phyloP scores from a whole-genome alignment of 2,888 invertebrate species.

The Cylindroiulus punctatus region DNA sequence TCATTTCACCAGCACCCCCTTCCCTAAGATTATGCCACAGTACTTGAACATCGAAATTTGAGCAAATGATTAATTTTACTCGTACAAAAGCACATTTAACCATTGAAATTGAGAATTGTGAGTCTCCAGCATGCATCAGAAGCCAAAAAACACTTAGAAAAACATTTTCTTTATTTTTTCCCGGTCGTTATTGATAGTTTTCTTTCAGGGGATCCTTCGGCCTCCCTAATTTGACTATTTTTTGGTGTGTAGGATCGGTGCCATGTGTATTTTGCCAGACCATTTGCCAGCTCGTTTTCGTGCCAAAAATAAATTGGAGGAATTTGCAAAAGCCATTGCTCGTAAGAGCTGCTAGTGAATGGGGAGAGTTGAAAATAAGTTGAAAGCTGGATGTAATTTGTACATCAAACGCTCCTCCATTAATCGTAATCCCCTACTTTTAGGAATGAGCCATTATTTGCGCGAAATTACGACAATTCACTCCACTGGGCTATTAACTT shows the following conservation, averaged over 20 bases:
- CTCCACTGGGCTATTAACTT: neutral
- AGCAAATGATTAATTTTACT: no score
- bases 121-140: no score
- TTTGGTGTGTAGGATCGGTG: neutral
- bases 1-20: no score
- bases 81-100: no score
- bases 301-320: constrained; percentile 31
- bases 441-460: constrained; percentile 10
- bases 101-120: no score
- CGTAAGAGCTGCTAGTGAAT: neutral
- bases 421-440: neutral
- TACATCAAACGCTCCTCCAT: neutral
- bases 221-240: no score
- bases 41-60: no score
- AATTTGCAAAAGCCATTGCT: constrained; percentile 16
- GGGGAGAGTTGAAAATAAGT: neutral
- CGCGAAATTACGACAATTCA: neutral
- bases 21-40: no score
- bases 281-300: neutral
- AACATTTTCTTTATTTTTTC: no score
- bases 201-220: no score
- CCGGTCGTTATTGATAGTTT: no score
- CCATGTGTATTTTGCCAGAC: constrained; percentile 18
- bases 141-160: no score
- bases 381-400: constrained; percentile 2